Conservation (phyloP, 2,797 vertebrate genomes). For the Ciconia nigra region DNA sequence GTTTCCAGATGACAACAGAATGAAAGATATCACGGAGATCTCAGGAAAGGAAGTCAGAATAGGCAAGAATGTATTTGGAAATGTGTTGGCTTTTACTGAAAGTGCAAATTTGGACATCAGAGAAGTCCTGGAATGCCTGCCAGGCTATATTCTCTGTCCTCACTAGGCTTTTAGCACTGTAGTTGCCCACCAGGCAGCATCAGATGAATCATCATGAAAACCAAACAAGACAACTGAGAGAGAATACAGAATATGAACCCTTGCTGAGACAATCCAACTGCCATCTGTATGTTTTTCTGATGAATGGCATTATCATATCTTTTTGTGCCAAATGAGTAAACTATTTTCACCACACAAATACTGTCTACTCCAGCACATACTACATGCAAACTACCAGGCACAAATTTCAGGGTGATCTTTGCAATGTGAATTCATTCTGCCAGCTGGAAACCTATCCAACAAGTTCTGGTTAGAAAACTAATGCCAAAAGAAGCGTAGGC, state of each 20-base stretch:
- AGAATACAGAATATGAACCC: not conserved
- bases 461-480: not conserved
- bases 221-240: not conserved
- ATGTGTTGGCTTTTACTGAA: not conserved
- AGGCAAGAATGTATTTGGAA: not conserved
- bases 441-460: not conserved
- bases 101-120: not conserved
- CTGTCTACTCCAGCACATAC: not conserved
- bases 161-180: not conserved
- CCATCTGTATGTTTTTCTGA: slow-evolving; percentile 37
- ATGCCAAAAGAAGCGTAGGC: not conserved
- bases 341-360: slow-evolving; percentile 13
- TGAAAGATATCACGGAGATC: not conserved
- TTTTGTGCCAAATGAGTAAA: slow-evolving; percentile 43
- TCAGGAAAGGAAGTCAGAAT: not conserved
- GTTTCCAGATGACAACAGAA: not conserved
- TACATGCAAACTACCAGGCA: not conserved
- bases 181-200: not conserved
- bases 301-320: slow-evolving; percentile 10
- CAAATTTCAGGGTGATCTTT: not conserved
- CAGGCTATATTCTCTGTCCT: not conserved
- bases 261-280: not conserved
- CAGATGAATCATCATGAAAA: slow-evolving; percentile 11
- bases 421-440: not conserved
- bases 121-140: not conserved